Base-by-base conservation (phyloP, 2,797 vertebrate genomes). In the Coregonus suidteri region DNA sequence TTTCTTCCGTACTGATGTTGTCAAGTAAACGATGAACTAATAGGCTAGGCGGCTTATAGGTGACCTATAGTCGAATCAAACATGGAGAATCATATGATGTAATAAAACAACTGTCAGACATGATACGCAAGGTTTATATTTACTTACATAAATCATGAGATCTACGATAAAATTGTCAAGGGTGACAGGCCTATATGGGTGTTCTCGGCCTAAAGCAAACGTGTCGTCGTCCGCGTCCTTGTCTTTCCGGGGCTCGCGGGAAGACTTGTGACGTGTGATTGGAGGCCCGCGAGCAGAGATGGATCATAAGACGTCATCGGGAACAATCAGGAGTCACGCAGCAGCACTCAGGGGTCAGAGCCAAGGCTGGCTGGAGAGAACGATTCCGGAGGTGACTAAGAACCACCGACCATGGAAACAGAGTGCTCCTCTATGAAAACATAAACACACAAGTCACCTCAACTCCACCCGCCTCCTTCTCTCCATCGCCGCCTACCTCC, bases 341-440 rank as follows among this genome's bases (percentile, higher is more conserved):
- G 11, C 73, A 62, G n/a, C 56, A 64, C 73, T 47, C 56, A 64
- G 73, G 73, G 59, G n/a, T 74, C 56, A 74, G 73, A 14, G 59
- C 35, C 73, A 64, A 65, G 34, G 56, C 53, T 74, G 54, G 31
- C 56, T 14, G 31, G 53, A 62, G 18, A 31, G 72, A 74, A 20
- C 54, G 56, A 62, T 20, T 74, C 54, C 72, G 53, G 53, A 62
- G 56, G 72, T 62, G 31, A 73, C 70, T 71, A 72, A 72, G 71
- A 72, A 51, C 52, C 71, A 25, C 72, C 34, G 53, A 41, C 56
- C 54, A 62, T 74, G 53, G 72, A 74, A 73, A 73, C 72, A 62
- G 34, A 37, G 54, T 74, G 72, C 34, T 73, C 30, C 51, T 64
- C 9, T 62, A 62, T 62, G 31, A 62, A 74, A 74, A 74, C 56